These are phyloP conservation scores for Nylanderia fulva DNA, from an alignment of 1,140 invertebrate genomes.

Conservation along the genomic window DNA sequence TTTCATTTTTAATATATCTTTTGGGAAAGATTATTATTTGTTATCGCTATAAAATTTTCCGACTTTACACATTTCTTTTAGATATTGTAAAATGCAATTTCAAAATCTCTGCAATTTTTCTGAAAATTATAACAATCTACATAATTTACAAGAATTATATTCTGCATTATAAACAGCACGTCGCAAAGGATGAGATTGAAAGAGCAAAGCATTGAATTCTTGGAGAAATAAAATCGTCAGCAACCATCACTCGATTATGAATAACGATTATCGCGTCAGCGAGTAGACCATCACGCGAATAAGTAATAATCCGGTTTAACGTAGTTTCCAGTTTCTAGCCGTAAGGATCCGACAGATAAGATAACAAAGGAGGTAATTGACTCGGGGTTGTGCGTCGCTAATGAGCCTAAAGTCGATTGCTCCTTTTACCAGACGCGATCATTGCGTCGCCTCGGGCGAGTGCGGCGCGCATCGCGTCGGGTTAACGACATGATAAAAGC, in stretches of 20 bases:
- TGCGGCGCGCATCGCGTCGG: slow-evolving; percentile 43
- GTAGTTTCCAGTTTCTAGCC: slow-evolving; percentile 18
- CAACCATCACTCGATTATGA: background rate
- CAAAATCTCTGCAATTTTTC: background rate
- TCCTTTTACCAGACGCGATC: slow-evolving; percentile 47
- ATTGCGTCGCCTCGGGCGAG: slow-evolving; percentile 33
- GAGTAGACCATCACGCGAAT: background rate
- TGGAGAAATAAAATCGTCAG: background rate
- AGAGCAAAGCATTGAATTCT: background rate
- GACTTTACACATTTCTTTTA: background rate
- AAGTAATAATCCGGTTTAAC: slow-evolving; percentile 53
- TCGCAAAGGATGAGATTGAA: background rate
- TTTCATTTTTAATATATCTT: too few relatives aligned
- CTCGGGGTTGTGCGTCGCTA: slow-evolving; percentile 62
- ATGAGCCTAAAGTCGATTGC: slow-evolving; percentile 63
- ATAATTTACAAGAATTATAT: background rate
- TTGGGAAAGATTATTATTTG: too few relatives aligned
- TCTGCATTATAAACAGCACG: background rate
- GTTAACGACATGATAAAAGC: slow-evolving; percentile 52
- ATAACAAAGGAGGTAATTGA: slow-evolving; percentile 64
- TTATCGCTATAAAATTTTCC: too few relatives aligned
- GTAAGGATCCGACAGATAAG: slow-evolving; percentile 60
- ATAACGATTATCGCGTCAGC: background rate
- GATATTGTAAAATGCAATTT: background rate
- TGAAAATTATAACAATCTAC: background rate